Conservation (phyloP, 2,113 vertebrate genomes). For the Datnioides undecimradiatus region DNA sequence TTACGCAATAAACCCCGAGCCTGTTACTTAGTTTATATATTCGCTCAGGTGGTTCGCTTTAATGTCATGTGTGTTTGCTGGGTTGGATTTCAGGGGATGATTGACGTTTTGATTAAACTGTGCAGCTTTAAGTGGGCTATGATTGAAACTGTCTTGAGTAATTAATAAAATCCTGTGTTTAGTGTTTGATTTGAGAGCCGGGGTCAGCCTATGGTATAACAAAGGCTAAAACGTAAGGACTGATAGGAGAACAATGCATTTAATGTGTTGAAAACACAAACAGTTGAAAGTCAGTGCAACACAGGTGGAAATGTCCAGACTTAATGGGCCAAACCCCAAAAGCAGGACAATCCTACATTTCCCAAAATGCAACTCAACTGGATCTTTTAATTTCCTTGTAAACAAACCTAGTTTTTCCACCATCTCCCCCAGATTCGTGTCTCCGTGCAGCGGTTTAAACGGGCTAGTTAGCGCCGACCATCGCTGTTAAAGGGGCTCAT, state of each 20-base stretch:
- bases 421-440: background rate
- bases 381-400: background rate
- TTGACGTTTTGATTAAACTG: background rate
- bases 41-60: background rate
- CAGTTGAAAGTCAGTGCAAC: background rate
- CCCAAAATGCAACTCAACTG: background rate
- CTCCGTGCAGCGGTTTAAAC: background rate
- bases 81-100: background rate
- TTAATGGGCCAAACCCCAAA: background rate
- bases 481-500: too few species aligned
- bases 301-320: background rate
- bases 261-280: background rate
- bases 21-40: background rate
- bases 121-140: too few species aligned
- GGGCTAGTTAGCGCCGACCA: background rate
- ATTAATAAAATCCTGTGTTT: background rate
- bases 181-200: background rate
- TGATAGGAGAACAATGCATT: background rate
- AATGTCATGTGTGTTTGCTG: background rate
- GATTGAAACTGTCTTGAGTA: background rate
- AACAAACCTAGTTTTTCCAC: background rate
- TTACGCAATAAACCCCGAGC: background rate
- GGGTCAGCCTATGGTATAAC: background rate
- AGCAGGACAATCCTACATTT: background rate
- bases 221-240: background rate